phyloP scores from a whole-genome alignment of 2,113 vertebrate species.

The Cyanistes caeruleus region DNA sequence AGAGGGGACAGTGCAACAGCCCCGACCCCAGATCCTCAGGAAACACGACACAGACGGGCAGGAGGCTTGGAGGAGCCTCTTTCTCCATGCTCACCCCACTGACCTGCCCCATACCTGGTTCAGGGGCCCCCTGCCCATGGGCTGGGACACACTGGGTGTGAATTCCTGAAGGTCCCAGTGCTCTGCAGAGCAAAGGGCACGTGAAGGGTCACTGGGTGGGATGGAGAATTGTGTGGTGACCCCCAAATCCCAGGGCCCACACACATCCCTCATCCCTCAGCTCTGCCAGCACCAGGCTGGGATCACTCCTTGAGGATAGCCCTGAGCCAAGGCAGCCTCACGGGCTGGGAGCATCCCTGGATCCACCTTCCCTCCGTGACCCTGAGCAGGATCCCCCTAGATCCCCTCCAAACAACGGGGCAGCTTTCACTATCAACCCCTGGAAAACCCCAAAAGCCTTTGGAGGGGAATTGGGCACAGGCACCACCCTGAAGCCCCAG shows the following conservation, averaged over 20 bases:
- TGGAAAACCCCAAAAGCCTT: accelerated
- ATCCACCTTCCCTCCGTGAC: accelerated
- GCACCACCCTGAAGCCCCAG: background rate
- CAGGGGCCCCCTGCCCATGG: accelerated
- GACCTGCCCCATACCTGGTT: background rate
- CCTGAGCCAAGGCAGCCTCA: background rate
- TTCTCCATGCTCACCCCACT: accelerated
- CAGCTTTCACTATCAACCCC: background rate
- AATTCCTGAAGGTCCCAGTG: accelerated
- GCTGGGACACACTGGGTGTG: accelerated
- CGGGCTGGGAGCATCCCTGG: background rate
- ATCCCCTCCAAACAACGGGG: background rate
- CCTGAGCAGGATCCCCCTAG: accelerated
- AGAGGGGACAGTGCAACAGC: background rate
- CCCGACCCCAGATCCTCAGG: background rate
- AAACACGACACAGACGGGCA: accelerated
- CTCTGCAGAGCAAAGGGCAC: accelerated
- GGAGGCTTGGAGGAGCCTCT: no score
- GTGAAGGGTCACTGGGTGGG: accelerated
- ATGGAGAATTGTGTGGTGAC: accelerated
- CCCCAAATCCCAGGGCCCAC: background rate
- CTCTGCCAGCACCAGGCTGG: background rate
- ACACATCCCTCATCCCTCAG: accelerated
- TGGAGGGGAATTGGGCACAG: accelerated
- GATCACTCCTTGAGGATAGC: accelerated